These are phyloP conservation scores for Gnathonemus echidnorhynchus DNA, from an alignment of 2,113 vertebrate genomes.

Conservation along the genomic window DNA sequence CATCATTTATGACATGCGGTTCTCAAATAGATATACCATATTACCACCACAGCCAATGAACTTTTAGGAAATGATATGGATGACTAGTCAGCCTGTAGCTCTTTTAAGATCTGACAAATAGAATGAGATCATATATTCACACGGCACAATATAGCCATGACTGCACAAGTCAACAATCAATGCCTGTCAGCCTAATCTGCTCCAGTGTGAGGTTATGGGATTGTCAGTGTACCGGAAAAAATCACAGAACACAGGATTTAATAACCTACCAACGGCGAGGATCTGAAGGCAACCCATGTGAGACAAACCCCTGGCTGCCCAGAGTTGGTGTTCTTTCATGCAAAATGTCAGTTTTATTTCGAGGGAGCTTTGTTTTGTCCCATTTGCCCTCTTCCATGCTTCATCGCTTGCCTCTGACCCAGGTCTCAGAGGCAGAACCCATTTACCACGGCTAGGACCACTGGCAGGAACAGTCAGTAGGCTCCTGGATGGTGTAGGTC, in stretches of 20 bases:
- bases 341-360: background rate
- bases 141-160: background rate
- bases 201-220: background rate
- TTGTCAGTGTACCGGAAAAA: background rate
- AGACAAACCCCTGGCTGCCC: no score
- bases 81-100: background rate
- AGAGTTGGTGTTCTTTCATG: background rate
- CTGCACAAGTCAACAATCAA: background rate
- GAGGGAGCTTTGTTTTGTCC: background rate
- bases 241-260: background rate
- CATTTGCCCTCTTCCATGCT: background rate
- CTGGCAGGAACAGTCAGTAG: constrained; percentile 94
- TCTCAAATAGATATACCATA: background rate
- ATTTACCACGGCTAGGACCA: constrained; percentile 71
- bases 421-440: background rate
- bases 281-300: background rate
- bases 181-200: background rate
- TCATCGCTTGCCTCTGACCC: background rate
- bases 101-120: background rate
- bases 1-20: background rate
- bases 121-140: background rate
- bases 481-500: constrained; percentile 88
- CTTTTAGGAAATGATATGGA: background rate
- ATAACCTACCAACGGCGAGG: background rate
- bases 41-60: background rate